phyloP scores from a whole-genome alignment of 2,888 invertebrate genomes.

The Amphipoea oculea region DNA sequence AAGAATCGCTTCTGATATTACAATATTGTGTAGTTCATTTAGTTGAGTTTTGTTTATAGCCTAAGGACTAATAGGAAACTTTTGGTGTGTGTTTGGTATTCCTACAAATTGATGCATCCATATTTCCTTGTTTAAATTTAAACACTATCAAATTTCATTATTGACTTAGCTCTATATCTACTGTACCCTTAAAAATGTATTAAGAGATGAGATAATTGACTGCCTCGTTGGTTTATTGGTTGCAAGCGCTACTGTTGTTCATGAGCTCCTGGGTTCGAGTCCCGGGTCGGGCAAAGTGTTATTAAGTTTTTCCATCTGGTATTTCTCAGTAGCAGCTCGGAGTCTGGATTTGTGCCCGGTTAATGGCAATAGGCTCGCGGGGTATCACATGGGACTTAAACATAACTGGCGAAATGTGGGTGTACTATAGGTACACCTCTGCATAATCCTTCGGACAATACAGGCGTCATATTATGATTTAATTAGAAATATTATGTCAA shows the following conservation, averaged over 20 bases:
- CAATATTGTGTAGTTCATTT: conserved; percentile 78
- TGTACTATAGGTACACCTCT: background rate
- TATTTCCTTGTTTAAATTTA: background rate
- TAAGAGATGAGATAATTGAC: background rate
- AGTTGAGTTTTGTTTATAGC: conserved; percentile 72
- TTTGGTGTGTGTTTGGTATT: conserved; percentile 39
- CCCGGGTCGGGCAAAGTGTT: background rate
- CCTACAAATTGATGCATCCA: background rate
- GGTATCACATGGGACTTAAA: background rate
- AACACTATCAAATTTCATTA: background rate
- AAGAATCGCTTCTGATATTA: conserved; percentile 80
- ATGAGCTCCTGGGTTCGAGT: background rate
- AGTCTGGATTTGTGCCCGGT: background rate
- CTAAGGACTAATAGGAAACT: conserved; percentile 40
- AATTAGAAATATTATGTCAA: background rate
- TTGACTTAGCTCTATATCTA: too few relatives aligned
- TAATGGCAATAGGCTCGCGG: background rate
- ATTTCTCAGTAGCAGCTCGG: background rate
- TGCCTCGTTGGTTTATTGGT: background rate
- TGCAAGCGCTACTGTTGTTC: background rate
- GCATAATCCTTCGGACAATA: background rate
- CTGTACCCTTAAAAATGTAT: too few relatives aligned
- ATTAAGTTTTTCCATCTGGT: background rate
- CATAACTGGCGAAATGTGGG: background rate
- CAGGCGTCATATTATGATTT: background rate